Percentiles rank a stretch among this genome's conserved stretches.
Evolutionary conservation across 2,888 invertebrate genomes (phyloP).

Genomic region (Hydraecia micacea): DNA sequence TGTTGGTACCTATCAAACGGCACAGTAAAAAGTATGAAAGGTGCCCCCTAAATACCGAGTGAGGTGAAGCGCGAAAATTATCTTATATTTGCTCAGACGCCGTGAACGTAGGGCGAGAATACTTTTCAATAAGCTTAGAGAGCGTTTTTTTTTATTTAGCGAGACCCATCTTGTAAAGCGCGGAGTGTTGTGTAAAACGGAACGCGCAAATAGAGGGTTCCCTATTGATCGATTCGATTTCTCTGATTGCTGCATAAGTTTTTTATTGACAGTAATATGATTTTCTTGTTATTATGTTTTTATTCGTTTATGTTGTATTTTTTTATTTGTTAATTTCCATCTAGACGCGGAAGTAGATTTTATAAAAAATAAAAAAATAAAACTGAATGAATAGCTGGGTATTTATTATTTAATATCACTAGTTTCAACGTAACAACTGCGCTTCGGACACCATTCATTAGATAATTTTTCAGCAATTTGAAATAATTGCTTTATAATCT

Average conservation of each 20-base stretch:
- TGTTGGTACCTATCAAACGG: constrained; percentile 83
- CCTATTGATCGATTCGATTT: constrained; percentile 82
- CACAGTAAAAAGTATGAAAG: constrained; percentile 89
- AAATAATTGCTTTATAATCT: not conserved
- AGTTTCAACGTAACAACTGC: not conserved
- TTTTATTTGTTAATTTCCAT: not conserved
- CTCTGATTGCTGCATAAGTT: constrained; percentile 72
- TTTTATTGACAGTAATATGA: constrained; percentile 61
- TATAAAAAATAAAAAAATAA: not conserved
- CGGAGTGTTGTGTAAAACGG: constrained; percentile 79
- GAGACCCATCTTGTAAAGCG: constrained; percentile 84
- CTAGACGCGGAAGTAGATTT: not conserved
- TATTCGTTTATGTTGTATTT: not conserved
- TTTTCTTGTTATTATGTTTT: constrained; percentile 34
- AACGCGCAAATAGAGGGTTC: constrained; percentile 86
- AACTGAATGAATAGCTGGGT: too few species aligned
- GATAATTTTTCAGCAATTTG: not conserved
- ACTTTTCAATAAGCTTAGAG: constrained; percentile 91
- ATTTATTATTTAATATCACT: not conserved
- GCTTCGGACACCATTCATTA: not conserved
- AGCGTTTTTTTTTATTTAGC: constrained; percentile 86
- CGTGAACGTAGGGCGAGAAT: constrained; percentile 90
- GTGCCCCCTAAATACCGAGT: constrained; percentile 90
- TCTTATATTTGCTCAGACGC: constrained; percentile 90
- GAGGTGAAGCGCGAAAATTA: constrained; percentile 90